Percentiles rank a stretch among this genome's conserved stretches.
Evolutionary conservation across 1,140 invertebrate genomes (phyloP).

Genomic region (Ips nitidus): DNA sequence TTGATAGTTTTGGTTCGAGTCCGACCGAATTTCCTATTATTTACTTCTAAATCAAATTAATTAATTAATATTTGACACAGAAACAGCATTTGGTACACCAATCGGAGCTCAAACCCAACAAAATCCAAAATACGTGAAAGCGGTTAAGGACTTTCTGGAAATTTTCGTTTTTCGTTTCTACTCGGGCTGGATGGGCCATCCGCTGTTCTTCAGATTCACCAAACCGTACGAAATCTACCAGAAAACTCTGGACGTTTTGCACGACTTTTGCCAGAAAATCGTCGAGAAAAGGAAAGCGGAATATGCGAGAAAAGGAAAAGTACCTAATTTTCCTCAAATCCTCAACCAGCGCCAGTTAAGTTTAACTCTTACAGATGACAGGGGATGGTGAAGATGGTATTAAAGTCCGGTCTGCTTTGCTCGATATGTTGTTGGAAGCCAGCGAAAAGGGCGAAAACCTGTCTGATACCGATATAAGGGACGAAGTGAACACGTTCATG

Average conservation of each 20-base stretch:
- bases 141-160: conserved; percentile 38
- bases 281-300: conserved; percentile 37
- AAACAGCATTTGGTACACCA: conserved; percentile 41
- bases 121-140: conserved; percentile 40
- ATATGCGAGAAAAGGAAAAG: conserved; percentile 33
- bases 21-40: too few relatives aligned
- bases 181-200: conserved; percentile 39
- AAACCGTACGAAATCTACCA: conserved; percentile 36
- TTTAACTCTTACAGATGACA: neutral
- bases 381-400: conserved; percentile 28
- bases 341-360: neutral
- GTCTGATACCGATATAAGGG: conserved; percentile 67
- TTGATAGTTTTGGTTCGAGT: too few relatives aligned
- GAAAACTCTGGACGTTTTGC: conserved; percentile 36
- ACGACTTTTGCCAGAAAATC: conserved; percentile 36
- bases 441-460: conserved; percentile 34
- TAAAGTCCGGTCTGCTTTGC: conserved; percentile 34
- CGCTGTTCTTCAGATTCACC: conserved; percentile 39
- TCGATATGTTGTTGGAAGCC: conserved; percentile 41
- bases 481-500: conserved; percentile 84
- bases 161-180: conserved; percentile 40
- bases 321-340: conserved; percentile 8
- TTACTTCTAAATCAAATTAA: too few relatives aligned
- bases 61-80: conserved; percentile 19
- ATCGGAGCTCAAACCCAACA: conserved; percentile 38